A percentile compares a stretch with the other conserved stretches of the same genome.
Evolutionary conservation across 37 sponge, comb jelly and placozoan genomes (phyloP).

Genomic region (Beroe ovata): DNA sequence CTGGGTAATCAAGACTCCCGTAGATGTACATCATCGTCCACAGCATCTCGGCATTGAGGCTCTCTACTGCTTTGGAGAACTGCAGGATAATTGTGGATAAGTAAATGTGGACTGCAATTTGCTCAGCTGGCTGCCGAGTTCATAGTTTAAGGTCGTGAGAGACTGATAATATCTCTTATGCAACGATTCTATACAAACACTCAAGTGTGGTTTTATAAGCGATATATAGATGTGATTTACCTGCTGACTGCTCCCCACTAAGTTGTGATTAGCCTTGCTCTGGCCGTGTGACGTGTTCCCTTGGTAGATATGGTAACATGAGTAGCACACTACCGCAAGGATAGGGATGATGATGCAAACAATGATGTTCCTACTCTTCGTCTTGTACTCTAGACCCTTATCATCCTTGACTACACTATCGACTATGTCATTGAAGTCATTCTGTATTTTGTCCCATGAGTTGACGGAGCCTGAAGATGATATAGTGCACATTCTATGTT

Average conservation of each 20-base stretch:
- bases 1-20: constrained; percentile 53
- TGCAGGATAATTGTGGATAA: constrained; percentile 1
- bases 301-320: constrained; percentile 64
- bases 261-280: constrained; percentile 56
- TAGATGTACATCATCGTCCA: constrained; percentile 67
- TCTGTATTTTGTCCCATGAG: constrained; percentile 59
- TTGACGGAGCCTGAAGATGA: constrained; percentile 21
- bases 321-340: constrained; percentile 58
- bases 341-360: constrained; percentile 62
- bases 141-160: too few relatives aligned
- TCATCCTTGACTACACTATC: constrained; percentile 63
- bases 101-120: too few relatives aligned
- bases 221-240: too few relatives aligned
- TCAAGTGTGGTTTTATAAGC: too few relatives aligned
- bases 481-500: background rate
- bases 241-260: constrained; percentile 65
- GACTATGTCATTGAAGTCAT: constrained; percentile 50
- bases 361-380: constrained; percentile 56
- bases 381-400: constrained; percentile 63
- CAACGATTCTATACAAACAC: too few relatives aligned
- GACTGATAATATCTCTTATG: too few relatives aligned
- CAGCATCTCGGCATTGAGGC: constrained; percentile 64
- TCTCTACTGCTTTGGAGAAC: constrained; percentile 62
- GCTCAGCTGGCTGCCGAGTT: too few relatives aligned
- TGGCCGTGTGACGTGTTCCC: constrained; percentile 60